Evolutionary conservation across 2,113 vertebrate genomes (phyloP), one percentile per base, ranked within the genome.

Genomic region (Thomomys bottae): DNA sequence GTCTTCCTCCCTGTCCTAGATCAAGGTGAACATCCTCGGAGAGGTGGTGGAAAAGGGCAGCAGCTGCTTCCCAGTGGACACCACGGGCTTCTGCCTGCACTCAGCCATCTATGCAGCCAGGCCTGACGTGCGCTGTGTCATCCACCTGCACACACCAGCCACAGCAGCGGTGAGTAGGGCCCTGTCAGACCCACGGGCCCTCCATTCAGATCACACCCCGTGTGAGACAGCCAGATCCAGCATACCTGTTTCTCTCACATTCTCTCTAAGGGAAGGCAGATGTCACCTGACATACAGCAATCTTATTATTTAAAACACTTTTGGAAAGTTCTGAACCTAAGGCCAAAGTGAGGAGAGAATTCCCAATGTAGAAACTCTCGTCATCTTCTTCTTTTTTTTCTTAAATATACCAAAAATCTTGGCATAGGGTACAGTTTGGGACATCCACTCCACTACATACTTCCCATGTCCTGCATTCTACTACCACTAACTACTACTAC

Each of bases 21-120:
- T 99, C n/a, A 99, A 99, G 97, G 99, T 99, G 97, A 99, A 99
- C 26, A 97, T 99, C 84, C 97, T 99, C 95, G 99, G 99, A 5
- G 99, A 99, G 81, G 98, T 99, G 96, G 99, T 99, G 82, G 99
- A 99, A 95, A 98, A 97, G 85, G 99, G 99, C 92, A 99, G 98
- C 97, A 98, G 98, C 91, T 96, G 97, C 95, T 98, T 99, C n/a
- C 95, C 96, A 0, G 98, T 99, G 63, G 98, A 99, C 34, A 61
- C 98, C 1, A 95, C 97, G 0, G 98, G 98, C 87, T 99, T 99
- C 97, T 98, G 98, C 95, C 97, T 99, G n/a, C 99, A 99, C 94
- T 98, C 99, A 0, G 99, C 99, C 88, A 98, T 99, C 96, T 99
- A 99, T 3, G 99, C 99, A 0, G 98, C 99, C 4, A 98, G 99